Evolutionary conservation across 1,140 invertebrate genomes (phyloP).

Genomic region (Drosophila chauvacae): DNA sequence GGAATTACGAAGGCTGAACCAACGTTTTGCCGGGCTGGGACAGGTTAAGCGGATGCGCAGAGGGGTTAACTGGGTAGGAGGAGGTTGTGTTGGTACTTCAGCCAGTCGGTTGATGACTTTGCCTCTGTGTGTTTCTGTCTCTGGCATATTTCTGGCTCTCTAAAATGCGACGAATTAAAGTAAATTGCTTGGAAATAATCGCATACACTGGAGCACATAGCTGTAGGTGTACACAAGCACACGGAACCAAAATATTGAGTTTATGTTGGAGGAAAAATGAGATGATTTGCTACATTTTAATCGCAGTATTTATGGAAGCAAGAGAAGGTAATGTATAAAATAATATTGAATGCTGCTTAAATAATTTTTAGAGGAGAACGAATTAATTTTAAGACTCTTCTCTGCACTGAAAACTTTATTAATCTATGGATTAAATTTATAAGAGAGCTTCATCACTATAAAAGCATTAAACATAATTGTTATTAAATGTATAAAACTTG

Average conservation of each 20-base stretch:
- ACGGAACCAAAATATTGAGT: not conserved
- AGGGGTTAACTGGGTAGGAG: conserved; percentile 38
- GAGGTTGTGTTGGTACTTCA: conserved; percentile 10
- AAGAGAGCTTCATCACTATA: not conserved
- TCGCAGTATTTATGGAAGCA: not conserved
- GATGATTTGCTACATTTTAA: not conserved
- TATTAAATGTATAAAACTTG: not conserved
- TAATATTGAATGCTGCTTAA: not conserved
- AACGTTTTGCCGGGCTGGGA: conserved; percentile 20
- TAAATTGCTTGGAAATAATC: conserved; percentile 82
- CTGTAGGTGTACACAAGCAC: not conserved
- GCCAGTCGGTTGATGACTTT: conserved; percentile 53
- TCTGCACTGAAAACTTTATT: not conserved
- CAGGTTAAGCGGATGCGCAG: conserved; percentile 34
- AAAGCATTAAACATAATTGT: not conserved
- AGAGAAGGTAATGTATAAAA: too few relatives aligned
- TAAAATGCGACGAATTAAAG: conserved; percentile 78
- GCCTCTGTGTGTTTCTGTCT: conserved; percentile 25
- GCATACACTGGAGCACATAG: conserved; percentile 16
- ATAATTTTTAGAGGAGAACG: not conserved
- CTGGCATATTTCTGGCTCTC: conserved; percentile 56
- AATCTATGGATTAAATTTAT: not conserved
- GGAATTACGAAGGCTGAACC: conserved; percentile 52
- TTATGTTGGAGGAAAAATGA: not conserved
- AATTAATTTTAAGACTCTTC: not conserved